A percentile compares a stretch with the other conserved stretches of the same genome.
Conservation (phyloP, 2,113 vertebrate genomes). For the Calidris pugnax region DNA sequence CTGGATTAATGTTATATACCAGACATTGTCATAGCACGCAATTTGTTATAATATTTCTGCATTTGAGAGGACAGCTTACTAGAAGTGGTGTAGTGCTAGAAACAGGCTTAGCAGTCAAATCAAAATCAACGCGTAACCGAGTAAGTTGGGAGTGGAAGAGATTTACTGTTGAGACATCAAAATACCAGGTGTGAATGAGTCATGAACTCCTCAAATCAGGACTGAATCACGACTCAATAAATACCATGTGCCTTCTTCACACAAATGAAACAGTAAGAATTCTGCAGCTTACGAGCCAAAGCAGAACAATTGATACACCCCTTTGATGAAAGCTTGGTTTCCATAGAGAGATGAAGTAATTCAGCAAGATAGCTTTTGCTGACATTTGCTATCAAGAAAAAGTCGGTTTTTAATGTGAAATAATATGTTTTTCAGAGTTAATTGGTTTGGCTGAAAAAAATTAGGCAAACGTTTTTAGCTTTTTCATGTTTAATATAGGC, state of each 20-base stretch:
- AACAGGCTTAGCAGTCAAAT: background rate
- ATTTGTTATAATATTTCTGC: background rate
- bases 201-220: background rate
- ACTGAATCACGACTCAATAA: background rate
- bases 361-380: background rate
- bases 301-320: background rate
- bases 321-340: background rate
- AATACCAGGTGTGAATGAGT: conserved; percentile 28
- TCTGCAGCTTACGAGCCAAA: background rate
- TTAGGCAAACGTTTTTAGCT: background rate
- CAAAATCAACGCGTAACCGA: background rate
- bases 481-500: background rate
- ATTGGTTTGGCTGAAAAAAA: background rate
- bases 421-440: background rate
- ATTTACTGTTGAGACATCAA: background rate
- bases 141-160: background rate
- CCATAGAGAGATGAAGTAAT: background rate
- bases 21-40: background rate
- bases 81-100: background rate
- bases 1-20: background rate
- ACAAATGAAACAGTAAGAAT: background rate
- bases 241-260: background rate
- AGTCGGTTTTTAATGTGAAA: background rate
- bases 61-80: background rate
- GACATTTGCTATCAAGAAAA: background rate